A percentile compares a stretch with the other conserved stretches of the same genome.
Conservation (phyloP, 2,888 invertebrate genomes). For the Oxystoma pomonae region DNA sequence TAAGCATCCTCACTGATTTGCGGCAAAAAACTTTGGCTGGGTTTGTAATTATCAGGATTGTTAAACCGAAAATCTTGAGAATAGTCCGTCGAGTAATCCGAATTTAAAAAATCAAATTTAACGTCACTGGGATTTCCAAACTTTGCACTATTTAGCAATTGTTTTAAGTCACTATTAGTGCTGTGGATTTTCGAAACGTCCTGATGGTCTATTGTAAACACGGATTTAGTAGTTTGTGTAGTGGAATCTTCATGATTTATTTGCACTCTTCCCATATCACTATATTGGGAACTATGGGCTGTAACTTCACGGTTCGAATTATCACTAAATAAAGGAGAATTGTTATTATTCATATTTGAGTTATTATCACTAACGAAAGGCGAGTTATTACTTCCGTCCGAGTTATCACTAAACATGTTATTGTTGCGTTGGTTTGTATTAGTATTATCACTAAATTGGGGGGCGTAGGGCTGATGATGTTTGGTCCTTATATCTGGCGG, state of each 20-base stretch:
- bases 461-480: constrained; percentile 31
- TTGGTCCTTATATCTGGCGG: constrained; percentile 40
- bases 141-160: neutral
- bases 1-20: constrained; percentile 15
- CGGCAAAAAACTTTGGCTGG: constrained; percentile 23
- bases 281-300: neutral
- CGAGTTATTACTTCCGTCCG: neutral
- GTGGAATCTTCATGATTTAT: neutral
- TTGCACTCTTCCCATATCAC: neutral
- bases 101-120: neutral
- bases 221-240: neutral
- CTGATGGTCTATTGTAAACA: neutral
- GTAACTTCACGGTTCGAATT: neutral
- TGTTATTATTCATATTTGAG: constrained; percentile 11
- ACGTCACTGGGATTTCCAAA: neutral
- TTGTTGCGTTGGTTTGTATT: neutral
- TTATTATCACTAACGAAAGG: constrained; percentile 4
- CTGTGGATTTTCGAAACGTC: neutral
- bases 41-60: neutral
- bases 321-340: constrained; percentile 5
- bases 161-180: neutral
- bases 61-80: neutral
- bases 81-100: neutral
- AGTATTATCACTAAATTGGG: neutral
- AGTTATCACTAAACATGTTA: constrained; percentile 37